phyloP scores from a whole-genome alignment of 2,797 vertebrate genomes.

The Cephalopachus bancanus region DNA sequence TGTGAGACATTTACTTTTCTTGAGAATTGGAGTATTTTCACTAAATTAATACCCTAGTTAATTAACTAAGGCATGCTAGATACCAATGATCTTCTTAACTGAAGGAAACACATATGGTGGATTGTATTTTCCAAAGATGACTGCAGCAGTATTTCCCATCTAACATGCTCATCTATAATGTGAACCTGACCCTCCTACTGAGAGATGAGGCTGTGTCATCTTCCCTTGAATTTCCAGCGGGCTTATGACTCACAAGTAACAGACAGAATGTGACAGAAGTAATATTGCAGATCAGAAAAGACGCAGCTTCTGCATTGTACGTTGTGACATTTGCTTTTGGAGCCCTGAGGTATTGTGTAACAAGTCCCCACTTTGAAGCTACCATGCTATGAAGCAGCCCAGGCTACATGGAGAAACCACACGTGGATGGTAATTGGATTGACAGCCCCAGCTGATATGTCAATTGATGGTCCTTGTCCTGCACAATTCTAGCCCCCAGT shows the following conservation, averaged over 20 bases:
- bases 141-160: neutral
- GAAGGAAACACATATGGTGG: neutral
- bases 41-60: conserved; percentile 6
- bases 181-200: neutral
- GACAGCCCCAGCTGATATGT: neutral
- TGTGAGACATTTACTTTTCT: conserved; percentile 14
- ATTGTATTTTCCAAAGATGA: conserved; percentile 17
- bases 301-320: neutral
- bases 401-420: neutral
- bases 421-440: neutral
- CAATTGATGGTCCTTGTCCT: neutral
- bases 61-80: conserved; percentile 39
- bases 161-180: neutral
- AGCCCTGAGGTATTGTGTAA: neutral
- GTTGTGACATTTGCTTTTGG: neutral
- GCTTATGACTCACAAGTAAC: conserved; percentile 1
- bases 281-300: neutral
- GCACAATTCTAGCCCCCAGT: neutral
- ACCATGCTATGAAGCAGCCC: neutral
- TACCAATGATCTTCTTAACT: conserved; percentile 2
- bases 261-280: neutral
- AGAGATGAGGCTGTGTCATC: neutral
- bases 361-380: neutral
- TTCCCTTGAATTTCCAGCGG: conserved; percentile 32
- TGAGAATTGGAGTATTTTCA: conserved; percentile 23